Evolutionary conservation across 2,888 invertebrate species (phyloP), one percentile per base, ranked within the genome.

Genomic region (Acleris sparsana): DNA sequence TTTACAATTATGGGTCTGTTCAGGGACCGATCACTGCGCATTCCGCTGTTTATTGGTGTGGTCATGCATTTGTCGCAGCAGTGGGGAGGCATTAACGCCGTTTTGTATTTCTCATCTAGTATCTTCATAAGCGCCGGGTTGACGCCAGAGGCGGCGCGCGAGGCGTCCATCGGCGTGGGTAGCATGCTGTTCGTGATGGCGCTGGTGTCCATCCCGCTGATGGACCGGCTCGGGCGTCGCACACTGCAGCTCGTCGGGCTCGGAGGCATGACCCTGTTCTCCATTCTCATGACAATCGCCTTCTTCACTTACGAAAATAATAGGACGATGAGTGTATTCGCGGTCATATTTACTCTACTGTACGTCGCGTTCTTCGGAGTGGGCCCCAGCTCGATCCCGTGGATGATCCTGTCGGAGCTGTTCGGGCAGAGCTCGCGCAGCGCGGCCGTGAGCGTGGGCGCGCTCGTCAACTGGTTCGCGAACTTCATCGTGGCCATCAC

Each of bases 181-280:
- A 94, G 94, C 59, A 94, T 95, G 67, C 93, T 96, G 89, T 95
- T 96, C 46, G 83, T 94, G 57, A 96, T 96, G 96, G 96, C 96
- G 5, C 82, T 96, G n/a, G 94, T 96, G 6, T 95, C 96, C 7
- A 95, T 96, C 69, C 95, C 95, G n/a, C 80, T 96, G 72, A 96
- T 96, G 94, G 96, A 96, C 80, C 90, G 94, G 18, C 90, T 95
- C 51, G 96, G 96, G 13, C 87, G 96, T 68, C 92, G 96, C 59
- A 95, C 95, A 0, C 87, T 96, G 56, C 96, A 96, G 80, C 89
- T 96, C 29, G 93, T 93, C 59, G 96, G 96, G 55, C 93, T 96
- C 2, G 95, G 93, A 5, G 96, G 96, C 57, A 96, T 96, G 96
- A 94, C 95, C 63, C 86, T 95, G 56, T 95, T 95, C 84, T 95